These are phyloP conservation scores for Leptinotarsa defecta DNA, from an alignment of 1,140 invertebrate genomes.

Conservation along the genomic window DNA sequence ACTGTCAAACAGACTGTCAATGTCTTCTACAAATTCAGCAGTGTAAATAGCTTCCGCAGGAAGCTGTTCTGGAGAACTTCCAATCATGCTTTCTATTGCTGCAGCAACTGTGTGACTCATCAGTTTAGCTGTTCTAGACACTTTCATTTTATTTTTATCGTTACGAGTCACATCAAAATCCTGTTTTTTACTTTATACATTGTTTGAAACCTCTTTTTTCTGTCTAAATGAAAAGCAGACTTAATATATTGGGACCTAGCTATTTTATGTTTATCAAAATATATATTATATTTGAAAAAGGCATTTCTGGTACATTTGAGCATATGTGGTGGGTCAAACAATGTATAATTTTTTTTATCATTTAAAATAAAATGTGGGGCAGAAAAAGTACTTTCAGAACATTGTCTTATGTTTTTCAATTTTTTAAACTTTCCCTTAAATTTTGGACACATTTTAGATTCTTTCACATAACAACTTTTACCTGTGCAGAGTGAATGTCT, in stretches of 20 bases:
- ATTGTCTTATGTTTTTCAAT: not conserved
- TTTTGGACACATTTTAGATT: too few species aligned
- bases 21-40: slow-evolving; percentile 11
- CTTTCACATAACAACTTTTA: slow-evolving; percentile 2
- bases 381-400: not conserved
- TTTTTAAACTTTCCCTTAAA: too few species aligned
- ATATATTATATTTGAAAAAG: slow-evolving; percentile 26
- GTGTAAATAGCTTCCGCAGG: too few species aligned
- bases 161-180: slow-evolving; percentile 7
- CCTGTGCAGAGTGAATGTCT: not conserved
- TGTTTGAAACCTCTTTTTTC: slow-evolving; percentile 17
- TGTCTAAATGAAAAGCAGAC: slow-evolving; percentile 19
- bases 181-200: slow-evolving; percentile 20
- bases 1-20: slow-evolving; percentile 33
- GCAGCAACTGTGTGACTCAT: too few species aligned
- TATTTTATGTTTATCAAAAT: slow-evolving; percentile 19
- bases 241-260: slow-evolving; percentile 21
- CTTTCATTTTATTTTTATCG: slow-evolving; percentile 24
- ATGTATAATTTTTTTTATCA: slow-evolving; percentile 21
- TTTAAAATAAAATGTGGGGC: slow-evolving; percentile 19
- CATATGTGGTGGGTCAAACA: slow-evolving; percentile 27
- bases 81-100: too few species aligned
- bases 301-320: slow-evolving; percentile 25
- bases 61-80: too few species aligned
- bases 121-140: too few species aligned